Evolutionary conservation across 2,113 vertebrate genomes (phyloP).

Genomic region (Ascaphus truei): DNA sequence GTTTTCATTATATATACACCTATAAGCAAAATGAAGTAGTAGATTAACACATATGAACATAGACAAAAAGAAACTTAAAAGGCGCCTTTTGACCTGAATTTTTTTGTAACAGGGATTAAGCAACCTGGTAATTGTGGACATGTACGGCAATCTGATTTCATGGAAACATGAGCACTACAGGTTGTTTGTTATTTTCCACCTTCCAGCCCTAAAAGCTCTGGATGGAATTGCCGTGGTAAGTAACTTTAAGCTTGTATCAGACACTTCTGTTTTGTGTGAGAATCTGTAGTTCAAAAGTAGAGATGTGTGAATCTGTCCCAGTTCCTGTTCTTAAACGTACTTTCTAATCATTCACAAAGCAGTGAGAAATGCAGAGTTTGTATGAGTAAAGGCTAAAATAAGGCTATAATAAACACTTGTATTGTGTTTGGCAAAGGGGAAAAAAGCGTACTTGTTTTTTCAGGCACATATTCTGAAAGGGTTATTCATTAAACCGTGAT

Average conservation of each 20-base stretch:
- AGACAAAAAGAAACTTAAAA: too few relatives aligned
- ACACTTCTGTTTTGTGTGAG: background rate
- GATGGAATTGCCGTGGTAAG: conserved; percentile 74
- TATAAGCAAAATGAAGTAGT: too few relatives aligned
- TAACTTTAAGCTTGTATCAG: conserved; percentile 14
- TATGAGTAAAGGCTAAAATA: too few relatives aligned
- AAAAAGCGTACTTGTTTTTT: too few relatives aligned
- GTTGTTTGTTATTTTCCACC: conserved; percentile 76
- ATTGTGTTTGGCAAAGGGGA: too few relatives aligned
- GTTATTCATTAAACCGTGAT: too few relatives aligned
- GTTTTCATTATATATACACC: too few relatives aligned
- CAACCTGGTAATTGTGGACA: conserved; percentile 77
- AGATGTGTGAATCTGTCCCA: too few relatives aligned
- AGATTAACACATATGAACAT: too few relatives aligned
- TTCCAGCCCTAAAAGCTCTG: conserved; percentile 77
- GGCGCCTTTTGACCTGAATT: too few relatives aligned
- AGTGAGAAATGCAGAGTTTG: background rate
- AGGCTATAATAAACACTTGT: too few relatives aligned
- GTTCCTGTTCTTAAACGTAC: background rate
- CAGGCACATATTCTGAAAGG: too few relatives aligned
- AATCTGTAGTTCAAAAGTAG: background rate
- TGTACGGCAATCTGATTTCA: conserved; percentile 70
- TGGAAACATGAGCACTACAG: conserved; percentile 76
- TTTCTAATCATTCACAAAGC: background rate
- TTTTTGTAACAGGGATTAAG: conserved; percentile 59